Conservation (phyloP, 2,797 vertebrate species). For the Nyctalus aviator region DNA sequence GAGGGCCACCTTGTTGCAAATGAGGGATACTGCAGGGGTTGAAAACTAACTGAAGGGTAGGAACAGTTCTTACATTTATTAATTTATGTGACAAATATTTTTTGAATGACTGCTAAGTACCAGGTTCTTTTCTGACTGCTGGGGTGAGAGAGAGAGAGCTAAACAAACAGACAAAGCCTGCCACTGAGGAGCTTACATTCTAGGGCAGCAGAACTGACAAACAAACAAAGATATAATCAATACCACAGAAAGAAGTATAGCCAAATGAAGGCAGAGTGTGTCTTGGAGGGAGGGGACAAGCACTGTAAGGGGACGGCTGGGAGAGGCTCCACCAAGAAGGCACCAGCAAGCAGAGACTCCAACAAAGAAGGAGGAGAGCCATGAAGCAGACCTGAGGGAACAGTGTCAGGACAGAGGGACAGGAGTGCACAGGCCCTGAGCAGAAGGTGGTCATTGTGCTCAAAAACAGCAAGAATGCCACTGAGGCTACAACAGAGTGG, state of each 20-base stretch:
- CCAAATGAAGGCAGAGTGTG: not conserved
- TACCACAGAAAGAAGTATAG: not conserved
- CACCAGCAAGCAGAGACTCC: not conserved
- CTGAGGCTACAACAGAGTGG: not conserved
- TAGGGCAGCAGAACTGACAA: not conserved
- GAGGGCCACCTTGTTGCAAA: not conserved
- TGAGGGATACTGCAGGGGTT: not conserved
- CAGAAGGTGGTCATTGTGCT: not conserved
- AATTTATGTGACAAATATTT: not conserved
- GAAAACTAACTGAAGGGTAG: not conserved
- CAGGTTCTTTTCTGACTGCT: not conserved
- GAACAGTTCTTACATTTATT: not conserved
- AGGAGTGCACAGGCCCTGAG: too few species aligned
- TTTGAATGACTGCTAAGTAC: not conserved
- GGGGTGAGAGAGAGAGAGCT: not conserved
- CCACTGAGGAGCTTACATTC: not conserved
- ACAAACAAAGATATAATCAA: not conserved
- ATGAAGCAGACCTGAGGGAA: not conserved
- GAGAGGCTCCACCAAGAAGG: not conserved
- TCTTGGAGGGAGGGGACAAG: accelerated
- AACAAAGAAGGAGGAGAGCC: not conserved
- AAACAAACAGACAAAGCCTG: not conserved
- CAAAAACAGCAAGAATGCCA: not conserved
- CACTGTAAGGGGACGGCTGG: accelerated
- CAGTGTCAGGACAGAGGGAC: not conserved